Conservation (phyloP, 2,888 invertebrate genomes). For the Coenonympha glycerion region DNA sequence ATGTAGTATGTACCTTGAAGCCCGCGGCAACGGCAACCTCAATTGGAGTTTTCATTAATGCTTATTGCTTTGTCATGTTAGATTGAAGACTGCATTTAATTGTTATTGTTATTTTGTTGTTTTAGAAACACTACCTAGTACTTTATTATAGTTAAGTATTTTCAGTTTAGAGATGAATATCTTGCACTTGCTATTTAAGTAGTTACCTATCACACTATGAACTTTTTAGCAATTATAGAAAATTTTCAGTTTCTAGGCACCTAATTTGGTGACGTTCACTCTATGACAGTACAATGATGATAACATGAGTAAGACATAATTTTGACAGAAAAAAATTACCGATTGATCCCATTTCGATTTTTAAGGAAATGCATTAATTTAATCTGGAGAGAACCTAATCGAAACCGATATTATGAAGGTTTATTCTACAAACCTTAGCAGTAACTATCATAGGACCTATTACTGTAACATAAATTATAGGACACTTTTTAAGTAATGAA, state of each 20-base stretch:
- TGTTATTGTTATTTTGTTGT: not conserved
- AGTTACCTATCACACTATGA: no score
- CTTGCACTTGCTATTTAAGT: no score
- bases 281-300: no score
- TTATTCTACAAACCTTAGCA: not conserved
- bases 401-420: not conserved
- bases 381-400: not conserved
- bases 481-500: no score
- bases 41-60: constrained; percentile 3
- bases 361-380: not conserved
- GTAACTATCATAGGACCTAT: no score
- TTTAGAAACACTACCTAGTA: not conserved
- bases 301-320: no score
- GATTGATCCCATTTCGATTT: not conserved
- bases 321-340: no score
- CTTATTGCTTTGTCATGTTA: constrained; percentile 4
- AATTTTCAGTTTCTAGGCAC: no score
- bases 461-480: no score
- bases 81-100: constrained; percentile 7
- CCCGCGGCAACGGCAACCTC: not conserved
- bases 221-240: no score
- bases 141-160: not conserved
- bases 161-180: not conserved
- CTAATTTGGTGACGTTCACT: no score
- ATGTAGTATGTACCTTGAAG: not conserved